Conservation (phyloP, 2,888 invertebrate species). For the Athalia cordata region DNA sequence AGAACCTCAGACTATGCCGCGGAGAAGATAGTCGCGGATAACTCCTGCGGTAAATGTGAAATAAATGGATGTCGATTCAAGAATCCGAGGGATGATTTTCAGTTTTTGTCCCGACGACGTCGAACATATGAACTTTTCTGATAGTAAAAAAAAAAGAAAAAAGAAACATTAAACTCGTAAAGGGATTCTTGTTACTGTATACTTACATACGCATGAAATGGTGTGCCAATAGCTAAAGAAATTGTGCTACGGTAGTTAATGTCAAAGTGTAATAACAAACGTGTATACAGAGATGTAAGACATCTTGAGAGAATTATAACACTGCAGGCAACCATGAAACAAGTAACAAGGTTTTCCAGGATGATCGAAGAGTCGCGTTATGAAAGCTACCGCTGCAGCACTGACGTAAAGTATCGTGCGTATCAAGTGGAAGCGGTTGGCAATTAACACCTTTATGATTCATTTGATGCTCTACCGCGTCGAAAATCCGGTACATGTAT, state of each 20-base stretch:
- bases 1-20: neutral
- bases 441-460: conserved; percentile 23
- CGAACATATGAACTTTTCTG: neutral
- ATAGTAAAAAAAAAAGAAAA: neutral
- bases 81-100: no score
- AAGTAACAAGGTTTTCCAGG: conserved; percentile 4
- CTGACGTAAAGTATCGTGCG: neutral
- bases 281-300: conserved; percentile 3
- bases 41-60: conserved; percentile 2
- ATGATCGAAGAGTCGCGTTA: conserved; percentile 9
- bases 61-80: no score
- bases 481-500: no score
- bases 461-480: conserved; percentile 7
- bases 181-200: neutral
- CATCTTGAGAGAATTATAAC: neutral
- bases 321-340: conserved; percentile 2
- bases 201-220: neutral
- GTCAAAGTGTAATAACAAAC: conserved; percentile 8
- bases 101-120: no score
- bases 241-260: conserved; percentile 32
- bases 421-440: neutral
- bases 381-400: neutral
- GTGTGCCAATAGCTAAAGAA: conserved; percentile 19
- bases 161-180: neutral
- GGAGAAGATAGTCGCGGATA: conserved; percentile 6